phyloP scores from a whole-genome alignment of 1,140 invertebrate genomes.

The Elymnias hypermnestra region DNA sequence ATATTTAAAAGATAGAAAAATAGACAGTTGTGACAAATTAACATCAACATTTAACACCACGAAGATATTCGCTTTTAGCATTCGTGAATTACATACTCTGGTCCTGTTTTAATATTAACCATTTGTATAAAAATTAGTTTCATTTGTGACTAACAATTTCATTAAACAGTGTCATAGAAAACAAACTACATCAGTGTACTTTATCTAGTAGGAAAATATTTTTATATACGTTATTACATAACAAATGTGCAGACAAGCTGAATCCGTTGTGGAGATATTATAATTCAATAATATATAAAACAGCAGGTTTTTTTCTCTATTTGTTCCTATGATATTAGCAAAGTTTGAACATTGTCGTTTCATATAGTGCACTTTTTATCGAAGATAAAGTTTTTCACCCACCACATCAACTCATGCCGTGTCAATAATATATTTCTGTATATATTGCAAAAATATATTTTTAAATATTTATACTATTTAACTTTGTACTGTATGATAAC shows the following conservation, averaged over 20 bases:
- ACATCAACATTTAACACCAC: conserved; percentile 50
- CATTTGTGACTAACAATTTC: conserved; percentile 28
- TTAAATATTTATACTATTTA: too few relatives aligned
- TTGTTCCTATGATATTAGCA: conserved; percentile 4
- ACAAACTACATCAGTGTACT: conserved; percentile 28
- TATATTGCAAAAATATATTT: background rate
- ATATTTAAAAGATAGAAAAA: conserved; percentile 65
- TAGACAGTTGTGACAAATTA: conserved; percentile 63
- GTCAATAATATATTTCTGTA: background rate
- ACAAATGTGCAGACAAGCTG: conserved; percentile 19
- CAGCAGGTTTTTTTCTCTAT: background rate
- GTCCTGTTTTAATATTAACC: conserved; percentile 34
- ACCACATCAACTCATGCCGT: background rate
- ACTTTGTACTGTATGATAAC: too few relatives aligned
- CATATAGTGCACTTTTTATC: conserved; percentile 10
- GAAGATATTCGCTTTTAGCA: conserved; percentile 34
- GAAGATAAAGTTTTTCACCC: background rate
- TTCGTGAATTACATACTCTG: conserved; percentile 25
- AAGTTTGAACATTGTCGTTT: conserved; percentile 17
- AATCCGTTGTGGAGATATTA: conserved; percentile 6
- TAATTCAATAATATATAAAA: background rate
- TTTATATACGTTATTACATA: conserved; percentile 22
- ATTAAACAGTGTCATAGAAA: conserved; percentile 31
- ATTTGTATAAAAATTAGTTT: conserved; percentile 25
- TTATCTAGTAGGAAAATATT: conserved; percentile 33